Conservation (phyloP, 2,797 vertebrate species). For the Pempheris klunzingeri region DNA sequence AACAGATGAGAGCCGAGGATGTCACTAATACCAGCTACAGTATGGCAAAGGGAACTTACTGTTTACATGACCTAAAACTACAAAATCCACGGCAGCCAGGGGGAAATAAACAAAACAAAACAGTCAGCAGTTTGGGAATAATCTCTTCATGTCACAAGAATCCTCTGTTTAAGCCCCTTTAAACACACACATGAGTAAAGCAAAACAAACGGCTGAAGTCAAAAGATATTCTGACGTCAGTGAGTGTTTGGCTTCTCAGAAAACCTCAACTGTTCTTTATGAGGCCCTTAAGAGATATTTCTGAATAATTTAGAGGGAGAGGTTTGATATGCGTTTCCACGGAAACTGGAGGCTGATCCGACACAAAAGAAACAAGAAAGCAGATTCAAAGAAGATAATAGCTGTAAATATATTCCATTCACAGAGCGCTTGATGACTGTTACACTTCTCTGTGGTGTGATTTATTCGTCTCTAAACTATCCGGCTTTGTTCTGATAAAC, state of each 20-base stretch:
- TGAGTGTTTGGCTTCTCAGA: constrained; percentile 31
- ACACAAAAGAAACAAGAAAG: constrained; percentile 61
- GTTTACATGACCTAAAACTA: constrained; percentile 86
- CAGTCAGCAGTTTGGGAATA: constrained; percentile 65
- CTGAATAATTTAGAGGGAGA: constrained; percentile 81
- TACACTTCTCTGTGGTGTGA: constrained; percentile 35
- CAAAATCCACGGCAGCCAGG: constrained; percentile 76
- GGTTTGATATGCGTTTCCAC: constrained; percentile 76
- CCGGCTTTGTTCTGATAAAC: constrained; percentile 42
- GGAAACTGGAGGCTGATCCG: constrained; percentile 69
- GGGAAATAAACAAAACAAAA: constrained; percentile 68
- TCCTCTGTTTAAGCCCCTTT: constrained; percentile 30
- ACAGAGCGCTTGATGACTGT: constrained; percentile 36
- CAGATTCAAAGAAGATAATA: constrained; percentile 69
- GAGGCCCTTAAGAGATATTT: constrained; percentile 68
- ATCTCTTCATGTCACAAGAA: constrained; percentile 42
- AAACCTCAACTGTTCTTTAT: constrained; percentile 59
- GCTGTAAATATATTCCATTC: constrained; percentile 68
- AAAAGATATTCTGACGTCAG: constrained; percentile 40
- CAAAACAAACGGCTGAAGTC: constrained; percentile 41
- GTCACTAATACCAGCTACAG: constrained; percentile 56
- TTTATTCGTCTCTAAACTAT: constrained; percentile 62
- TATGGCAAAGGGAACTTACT: constrained; percentile 81
- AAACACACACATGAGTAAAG: constrained; percentile 39
- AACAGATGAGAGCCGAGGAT: constrained; percentile 25